Evolutionary conservation across 2,113 vertebrate species (phyloP).

Genomic region (Vombatus ursinus): DNA sequence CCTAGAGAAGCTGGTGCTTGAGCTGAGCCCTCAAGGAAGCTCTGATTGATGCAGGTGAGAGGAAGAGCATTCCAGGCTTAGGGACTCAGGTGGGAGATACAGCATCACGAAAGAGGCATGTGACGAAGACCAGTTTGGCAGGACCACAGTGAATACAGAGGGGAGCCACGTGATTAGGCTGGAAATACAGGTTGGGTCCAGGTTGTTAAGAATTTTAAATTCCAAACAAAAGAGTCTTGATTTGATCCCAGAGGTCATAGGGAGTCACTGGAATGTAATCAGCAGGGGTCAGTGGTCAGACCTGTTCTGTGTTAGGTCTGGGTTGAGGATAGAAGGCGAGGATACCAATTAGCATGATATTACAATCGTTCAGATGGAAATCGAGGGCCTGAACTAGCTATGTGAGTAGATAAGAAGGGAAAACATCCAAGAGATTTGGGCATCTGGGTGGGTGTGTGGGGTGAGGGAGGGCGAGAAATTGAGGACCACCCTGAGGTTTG

Average conservation of each 20-base stretch:
- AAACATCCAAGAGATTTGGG: not conserved
- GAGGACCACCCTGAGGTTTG: too few relatives aligned
- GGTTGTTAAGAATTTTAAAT: not conserved
- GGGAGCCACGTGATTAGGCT: not conserved
- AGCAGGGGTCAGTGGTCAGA: not conserved
- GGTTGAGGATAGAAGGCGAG: not conserved
- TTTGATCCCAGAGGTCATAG: not conserved
- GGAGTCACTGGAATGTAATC: not conserved
- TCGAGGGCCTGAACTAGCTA: not conserved
- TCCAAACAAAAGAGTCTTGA: not conserved
- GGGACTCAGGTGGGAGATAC: not conserved
- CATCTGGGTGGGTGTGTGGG: not conserved
- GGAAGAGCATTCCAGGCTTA: not conserved
- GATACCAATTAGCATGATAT: not conserved
- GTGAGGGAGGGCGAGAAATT: not conserved
- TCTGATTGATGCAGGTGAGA: not conserved
- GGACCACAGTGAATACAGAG: not conserved
- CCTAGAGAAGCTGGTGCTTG: not conserved
- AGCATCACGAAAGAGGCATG: not conserved
- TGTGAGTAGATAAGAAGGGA: too few relatives aligned
- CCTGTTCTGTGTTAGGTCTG: not conserved
- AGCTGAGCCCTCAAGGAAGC: not conserved
- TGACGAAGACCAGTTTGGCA: not conserved
- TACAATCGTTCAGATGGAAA: not conserved
- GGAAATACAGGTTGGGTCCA: too few relatives aligned